phyloP scores from a whole-genome alignment of 2,888 invertebrate species.

The Amiota mariae region DNA sequence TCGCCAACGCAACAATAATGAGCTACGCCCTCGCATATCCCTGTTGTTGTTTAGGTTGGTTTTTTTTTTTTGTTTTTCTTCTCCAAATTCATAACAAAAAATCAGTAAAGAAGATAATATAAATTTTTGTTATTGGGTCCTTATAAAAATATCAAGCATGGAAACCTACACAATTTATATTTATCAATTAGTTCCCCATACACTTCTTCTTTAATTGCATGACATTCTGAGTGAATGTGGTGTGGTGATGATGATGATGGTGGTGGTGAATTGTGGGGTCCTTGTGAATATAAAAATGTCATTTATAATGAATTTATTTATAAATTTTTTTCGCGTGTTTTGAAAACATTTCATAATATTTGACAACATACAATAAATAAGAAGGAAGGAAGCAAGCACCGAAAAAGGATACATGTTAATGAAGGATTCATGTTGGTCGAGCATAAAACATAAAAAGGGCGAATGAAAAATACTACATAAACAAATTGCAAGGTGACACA shows the following conservation, averaged over 20 bases:
- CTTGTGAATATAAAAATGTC: neutral
- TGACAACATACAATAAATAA: slow-evolving; percentile 36
- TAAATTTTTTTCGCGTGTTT: slow-evolving; percentile 17
- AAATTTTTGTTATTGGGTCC: slow-evolving; percentile 27
- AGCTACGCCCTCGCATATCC: slow-evolving; percentile 40
- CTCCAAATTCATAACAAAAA: slow-evolving; percentile 64
- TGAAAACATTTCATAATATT: slow-evolving; percentile 12
- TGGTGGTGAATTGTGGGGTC: neutral
- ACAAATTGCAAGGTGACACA: neutral
- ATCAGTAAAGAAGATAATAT: slow-evolving; percentile 22
- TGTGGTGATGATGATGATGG: neutral
- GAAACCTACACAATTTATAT: neutral
- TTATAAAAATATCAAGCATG: slow-evolving; percentile 13
- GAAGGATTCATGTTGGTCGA: no score
- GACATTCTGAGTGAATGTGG: neutral
- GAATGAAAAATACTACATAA: no score
- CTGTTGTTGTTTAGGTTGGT: slow-evolving; percentile 35
- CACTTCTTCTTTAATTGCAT: neutral
- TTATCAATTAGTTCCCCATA: neutral
- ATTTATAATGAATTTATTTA: slow-evolving; percentile 13
- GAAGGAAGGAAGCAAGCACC: neutral
- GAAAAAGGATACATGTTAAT: no score
- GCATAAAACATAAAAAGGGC: no score
- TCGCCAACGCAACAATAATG: neutral
- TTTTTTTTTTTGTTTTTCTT: slow-evolving; percentile 62